A percentile compares a stretch with the other conserved stretches of the same genome.
These are phyloP conservation scores for Mola mola DNA, from an alignment of 2,113 vertebrate species.

Conservation along the genomic window DNA sequence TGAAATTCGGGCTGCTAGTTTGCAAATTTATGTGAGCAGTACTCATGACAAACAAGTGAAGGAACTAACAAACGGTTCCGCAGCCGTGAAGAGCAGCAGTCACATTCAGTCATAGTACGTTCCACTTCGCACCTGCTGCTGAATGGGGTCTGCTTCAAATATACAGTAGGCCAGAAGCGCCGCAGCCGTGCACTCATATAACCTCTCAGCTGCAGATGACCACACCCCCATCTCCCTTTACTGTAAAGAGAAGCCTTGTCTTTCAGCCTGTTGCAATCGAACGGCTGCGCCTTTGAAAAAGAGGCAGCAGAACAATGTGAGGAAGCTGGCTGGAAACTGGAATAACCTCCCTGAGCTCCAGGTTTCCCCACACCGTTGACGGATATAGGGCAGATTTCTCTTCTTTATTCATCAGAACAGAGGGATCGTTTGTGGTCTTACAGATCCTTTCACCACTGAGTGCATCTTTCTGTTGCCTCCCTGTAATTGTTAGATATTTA, in stretches of 20 bases:
- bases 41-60: not conserved
- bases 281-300: constrained; percentile 26
- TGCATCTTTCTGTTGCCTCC: not conserved
- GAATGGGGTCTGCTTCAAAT: constrained; percentile 12
- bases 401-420: not conserved
- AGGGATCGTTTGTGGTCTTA: not conserved
- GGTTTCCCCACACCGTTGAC: not conserved
- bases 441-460: not conserved
- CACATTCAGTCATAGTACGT: not conserved
- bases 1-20: too few species aligned
- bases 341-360: constrained; percentile 5
- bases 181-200: constrained; percentile 23
- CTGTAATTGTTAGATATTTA: not conserved
- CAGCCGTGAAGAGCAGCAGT: not conserved
- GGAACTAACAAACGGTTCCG: not conserved
- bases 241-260: constrained; percentile 28
- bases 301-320: constrained; percentile 33
- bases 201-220: constrained; percentile 1
- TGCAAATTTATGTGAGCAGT: too few species aligned
- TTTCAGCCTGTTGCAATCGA: constrained; percentile 25
- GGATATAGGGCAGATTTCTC: constrained; percentile 6
- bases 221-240: not conserved
- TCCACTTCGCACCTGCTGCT: constrained; percentile 32
- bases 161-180: constrained; percentile 6
- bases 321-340: constrained; percentile 28